Percentiles rank a stretch among this genome's conserved stretches.
phyloP scores from a whole-genome alignment of 2,888 invertebrate genomes.

The Calameuta pallipes region DNA sequence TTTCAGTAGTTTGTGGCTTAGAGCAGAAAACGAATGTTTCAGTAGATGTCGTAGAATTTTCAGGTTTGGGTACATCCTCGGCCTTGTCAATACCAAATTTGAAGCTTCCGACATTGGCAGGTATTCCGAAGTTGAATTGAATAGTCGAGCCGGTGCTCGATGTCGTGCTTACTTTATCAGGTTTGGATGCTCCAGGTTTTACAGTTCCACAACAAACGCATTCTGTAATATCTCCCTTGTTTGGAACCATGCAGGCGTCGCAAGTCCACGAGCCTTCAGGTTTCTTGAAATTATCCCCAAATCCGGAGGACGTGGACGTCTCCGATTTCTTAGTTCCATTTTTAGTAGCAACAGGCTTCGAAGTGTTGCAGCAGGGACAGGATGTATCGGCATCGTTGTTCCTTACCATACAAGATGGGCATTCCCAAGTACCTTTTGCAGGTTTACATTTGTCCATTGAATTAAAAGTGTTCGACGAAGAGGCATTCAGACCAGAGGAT shows the following conservation, averaged over 20 bases:
- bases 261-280: constrained; percentile 71
- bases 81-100: constrained; percentile 69
- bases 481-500: constrained; percentile 27
- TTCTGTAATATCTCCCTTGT: constrained; percentile 63
- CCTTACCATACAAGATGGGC: constrained; percentile 72
- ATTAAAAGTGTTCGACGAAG: constrained; percentile 6
- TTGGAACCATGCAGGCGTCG: constrained; percentile 70
- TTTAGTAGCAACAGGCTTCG: constrained; percentile 53
- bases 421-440: constrained; percentile 74
- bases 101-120: constrained; percentile 47
- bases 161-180: not conserved
- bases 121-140: constrained; percentile 52
- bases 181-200: constrained; percentile 66
- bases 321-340: constrained; percentile 18
- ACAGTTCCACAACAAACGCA: constrained; percentile 72
- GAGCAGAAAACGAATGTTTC: constrained; percentile 64
- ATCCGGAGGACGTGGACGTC: constrained; percentile 33
- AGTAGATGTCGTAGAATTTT: constrained; percentile 32
- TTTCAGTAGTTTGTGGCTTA: constrained; percentile 31
- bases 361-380: constrained; percentile 71
- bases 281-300: constrained; percentile 62
- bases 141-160: constrained; percentile 28
- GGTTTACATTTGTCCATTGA: constrained; percentile 68
- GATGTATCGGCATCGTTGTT: constrained; percentile 67
- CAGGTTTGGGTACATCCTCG: constrained; percentile 37